These are phyloP conservation scores for Octopus sinensis DNA, from an alignment of 1,140 invertebrate species.

Conservation along the genomic window DNA sequence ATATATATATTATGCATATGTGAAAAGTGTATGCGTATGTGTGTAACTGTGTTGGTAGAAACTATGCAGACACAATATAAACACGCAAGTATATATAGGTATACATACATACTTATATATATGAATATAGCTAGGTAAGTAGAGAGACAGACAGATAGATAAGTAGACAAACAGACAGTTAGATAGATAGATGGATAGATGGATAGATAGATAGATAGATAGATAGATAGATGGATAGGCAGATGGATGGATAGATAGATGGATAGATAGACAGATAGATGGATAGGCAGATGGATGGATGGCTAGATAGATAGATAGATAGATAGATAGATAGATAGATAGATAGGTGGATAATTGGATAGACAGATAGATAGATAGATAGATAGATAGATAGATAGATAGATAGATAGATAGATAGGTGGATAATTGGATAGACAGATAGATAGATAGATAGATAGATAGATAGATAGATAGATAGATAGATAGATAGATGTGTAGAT, in stretches of 20 bases:
- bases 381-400: neutral
- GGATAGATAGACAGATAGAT: neutral
- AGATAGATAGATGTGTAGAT: neutral
- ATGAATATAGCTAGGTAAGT: neutral
- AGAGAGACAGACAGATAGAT: neutral
- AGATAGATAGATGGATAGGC: neutral
- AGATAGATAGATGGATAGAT: neutral
- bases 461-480: neutral
- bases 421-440: neutral
- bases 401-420: neutral
- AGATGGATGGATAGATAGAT: neutral
- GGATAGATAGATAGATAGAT: neutral
- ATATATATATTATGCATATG: neutral
- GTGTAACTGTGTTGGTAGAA: neutral
- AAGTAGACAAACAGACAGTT: neutral
- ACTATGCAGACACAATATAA: neutral
- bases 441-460: neutral
- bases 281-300: neutral
- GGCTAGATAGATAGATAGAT: neutral
- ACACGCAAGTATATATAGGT: neutral
- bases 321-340: neutral
- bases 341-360: neutral
- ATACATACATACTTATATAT: neutral
- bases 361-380: neutral
- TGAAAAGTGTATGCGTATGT: neutral